A percentile compares a stretch with the other conserved stretches of the same genome.
Conservation (phyloP, 2,113 vertebrate genomes). For the Vireo altiloquus region DNA sequence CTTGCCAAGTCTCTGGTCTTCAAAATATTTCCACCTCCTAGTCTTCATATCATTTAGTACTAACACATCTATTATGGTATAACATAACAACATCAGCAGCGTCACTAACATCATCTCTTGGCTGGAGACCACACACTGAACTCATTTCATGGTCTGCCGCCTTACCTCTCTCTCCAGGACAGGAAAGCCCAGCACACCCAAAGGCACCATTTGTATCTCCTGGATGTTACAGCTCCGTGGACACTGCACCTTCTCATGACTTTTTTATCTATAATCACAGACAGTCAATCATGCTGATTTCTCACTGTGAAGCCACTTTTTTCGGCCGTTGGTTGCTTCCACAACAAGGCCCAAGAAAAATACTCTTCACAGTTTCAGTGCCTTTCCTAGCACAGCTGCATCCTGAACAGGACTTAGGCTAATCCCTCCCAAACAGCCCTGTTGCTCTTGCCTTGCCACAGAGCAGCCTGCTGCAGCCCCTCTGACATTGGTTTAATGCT, state of each 20-base stretch:
- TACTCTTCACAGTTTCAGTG: rapidly evolving
- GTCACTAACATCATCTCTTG: neutral
- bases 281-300: neutral
- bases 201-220: neutral
- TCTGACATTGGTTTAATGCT: conserved; percentile 46
- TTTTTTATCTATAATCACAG: neutral
- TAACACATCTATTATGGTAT: neutral
- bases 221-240: neutral
- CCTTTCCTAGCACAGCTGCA: neutral
- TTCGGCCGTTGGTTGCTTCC: neutral
- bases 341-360: neutral
- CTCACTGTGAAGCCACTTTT: neutral
- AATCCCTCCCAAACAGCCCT: conserved; percentile 14
- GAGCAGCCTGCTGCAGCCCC: conserved; percentile 30
- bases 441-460: neutral
- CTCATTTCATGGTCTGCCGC: rapidly evolving
- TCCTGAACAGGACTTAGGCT: neutral
- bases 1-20: neutral
- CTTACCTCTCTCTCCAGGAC: neutral
- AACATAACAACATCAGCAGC: neutral
- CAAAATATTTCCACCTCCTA: neutral
- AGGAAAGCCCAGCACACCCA: neutral
- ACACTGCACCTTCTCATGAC: neutral
- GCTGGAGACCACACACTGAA: neutral
- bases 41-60: neutral